Percentiles rank a stretch among this genome's conserved stretches.
Evolutionary conservation across 2,113 vertebrate species (phyloP).

Genomic region (Zosterops hypoxanthus): DNA sequence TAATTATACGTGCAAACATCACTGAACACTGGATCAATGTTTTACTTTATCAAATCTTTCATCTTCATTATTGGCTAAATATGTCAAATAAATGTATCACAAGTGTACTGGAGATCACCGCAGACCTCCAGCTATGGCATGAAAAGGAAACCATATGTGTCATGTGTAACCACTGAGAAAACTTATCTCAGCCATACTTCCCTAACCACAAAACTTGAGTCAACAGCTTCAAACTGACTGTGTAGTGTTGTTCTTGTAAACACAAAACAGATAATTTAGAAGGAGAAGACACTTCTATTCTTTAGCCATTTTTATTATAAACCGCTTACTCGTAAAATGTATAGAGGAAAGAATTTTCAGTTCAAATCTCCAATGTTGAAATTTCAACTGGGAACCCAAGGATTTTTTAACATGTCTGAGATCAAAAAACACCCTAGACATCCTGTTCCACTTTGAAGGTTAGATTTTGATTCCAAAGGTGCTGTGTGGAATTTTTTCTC

Average conservation of each 20-base stretch:
- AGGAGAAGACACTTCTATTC: background rate
- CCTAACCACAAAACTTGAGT: background rate
- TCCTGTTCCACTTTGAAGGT: background rate
- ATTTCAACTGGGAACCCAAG: background rate
- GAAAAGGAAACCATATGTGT: fast-evolving
- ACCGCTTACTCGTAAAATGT: background rate
- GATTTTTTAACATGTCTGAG: background rate
- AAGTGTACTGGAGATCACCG: background rate
- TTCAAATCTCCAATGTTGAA: background rate
- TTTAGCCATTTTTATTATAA: background rate
- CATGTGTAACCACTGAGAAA: background rate
- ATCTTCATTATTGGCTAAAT: background rate
- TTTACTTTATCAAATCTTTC: background rate
- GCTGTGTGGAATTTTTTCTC: background rate
- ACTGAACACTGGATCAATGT: background rate
- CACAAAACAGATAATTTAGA: background rate
- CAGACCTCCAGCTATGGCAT: background rate
- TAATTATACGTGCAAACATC: background rate
- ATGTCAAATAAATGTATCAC: background rate
- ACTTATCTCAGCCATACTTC: background rate
- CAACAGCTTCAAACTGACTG: background rate
- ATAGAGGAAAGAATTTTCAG: background rate
- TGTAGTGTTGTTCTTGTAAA: background rate
- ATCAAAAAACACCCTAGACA: background rate
- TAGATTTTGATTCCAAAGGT: background rate